phyloP scores from a whole-genome alignment of 1,140 invertebrate genomes.

The Arion vulgaris region DNA sequence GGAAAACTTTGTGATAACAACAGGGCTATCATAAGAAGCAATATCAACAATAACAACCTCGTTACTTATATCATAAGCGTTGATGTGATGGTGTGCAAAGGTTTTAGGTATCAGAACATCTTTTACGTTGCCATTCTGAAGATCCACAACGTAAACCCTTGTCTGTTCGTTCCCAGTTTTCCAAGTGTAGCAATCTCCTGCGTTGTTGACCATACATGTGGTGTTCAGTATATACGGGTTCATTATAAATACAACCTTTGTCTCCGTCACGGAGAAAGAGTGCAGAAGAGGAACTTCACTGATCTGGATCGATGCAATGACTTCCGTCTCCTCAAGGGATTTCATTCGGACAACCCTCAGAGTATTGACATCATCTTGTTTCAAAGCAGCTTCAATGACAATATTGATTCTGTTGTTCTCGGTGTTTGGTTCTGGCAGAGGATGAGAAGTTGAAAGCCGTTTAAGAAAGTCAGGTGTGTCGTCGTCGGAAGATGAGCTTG shows the following conservation, averaged over 20 bases:
- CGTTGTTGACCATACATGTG: neutral
- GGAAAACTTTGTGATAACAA: neutral
- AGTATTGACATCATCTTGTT: neutral
- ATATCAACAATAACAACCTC: neutral
- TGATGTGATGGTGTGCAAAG: neutral
- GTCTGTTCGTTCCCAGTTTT: neutral
- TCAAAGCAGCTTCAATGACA: neutral
- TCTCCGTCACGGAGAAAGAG: neutral
- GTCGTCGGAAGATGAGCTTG: no score
- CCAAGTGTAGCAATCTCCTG: neutral
- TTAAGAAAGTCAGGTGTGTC: neutral
- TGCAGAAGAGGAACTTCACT: neutral
- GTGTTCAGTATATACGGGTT: neutral
- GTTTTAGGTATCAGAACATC: neutral
- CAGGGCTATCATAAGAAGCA: neutral
- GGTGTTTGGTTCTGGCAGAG: neutral
- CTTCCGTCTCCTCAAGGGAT: neutral
- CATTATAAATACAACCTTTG: neutral
- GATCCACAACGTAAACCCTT: neutral
- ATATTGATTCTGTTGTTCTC: neutral
- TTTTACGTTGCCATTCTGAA: neutral
- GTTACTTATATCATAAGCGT: neutral
- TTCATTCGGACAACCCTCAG: neutral
- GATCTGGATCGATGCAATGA: neutral
- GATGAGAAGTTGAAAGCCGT: neutral